Evolutionary conservation across 2,888 invertebrate genomes (phyloP).

Genomic region (Dryomyza anilis): DNA sequence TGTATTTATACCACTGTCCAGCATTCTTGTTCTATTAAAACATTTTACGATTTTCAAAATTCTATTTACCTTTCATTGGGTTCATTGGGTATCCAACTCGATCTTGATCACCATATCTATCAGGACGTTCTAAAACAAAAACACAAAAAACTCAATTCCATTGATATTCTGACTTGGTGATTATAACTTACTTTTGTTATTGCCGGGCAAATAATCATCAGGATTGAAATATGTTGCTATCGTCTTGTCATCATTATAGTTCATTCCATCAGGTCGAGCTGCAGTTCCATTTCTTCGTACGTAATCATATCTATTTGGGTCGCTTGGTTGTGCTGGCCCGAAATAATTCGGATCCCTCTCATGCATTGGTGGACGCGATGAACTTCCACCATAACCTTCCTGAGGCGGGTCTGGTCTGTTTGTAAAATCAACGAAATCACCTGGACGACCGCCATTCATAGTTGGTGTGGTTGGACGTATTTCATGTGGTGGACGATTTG

Average conservation of each 20-base stretch:
- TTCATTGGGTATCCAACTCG: constrained; percentile 46
- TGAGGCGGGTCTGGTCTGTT: constrained; percentile 54
- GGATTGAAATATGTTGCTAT: constrained; percentile 61
- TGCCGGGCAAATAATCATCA: constrained; percentile 53
- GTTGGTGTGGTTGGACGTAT: background rate
- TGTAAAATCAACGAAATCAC: constrained; percentile 45
- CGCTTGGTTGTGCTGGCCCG: background rate
- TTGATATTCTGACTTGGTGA: background rate
- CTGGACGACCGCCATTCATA: constrained; percentile 27
- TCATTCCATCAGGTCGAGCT: constrained; percentile 38
- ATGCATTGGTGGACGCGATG: constrained; percentile 38
- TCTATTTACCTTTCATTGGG: constrained; percentile 45
- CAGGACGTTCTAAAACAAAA: constrained; percentile 43
- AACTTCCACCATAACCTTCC: constrained; percentile 21
- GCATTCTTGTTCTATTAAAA: no score
- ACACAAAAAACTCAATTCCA: background rate
- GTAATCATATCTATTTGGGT: constrained; percentile 42
- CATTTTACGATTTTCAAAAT: no score
- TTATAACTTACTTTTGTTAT: constrained; percentile 50
- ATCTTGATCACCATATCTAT: constrained; percentile 37
- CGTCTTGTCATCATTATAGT: constrained; percentile 53
- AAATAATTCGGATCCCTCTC: constrained; percentile 18
- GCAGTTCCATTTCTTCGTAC: constrained; percentile 39
- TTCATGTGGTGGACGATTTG: background rate
- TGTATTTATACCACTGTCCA: no score